Percentiles rank a stretch among this genome's conserved stretches.
Evolutionary conservation across 2,888 invertebrate genomes (phyloP).

Genomic region (Leuctra nigra): DNA sequence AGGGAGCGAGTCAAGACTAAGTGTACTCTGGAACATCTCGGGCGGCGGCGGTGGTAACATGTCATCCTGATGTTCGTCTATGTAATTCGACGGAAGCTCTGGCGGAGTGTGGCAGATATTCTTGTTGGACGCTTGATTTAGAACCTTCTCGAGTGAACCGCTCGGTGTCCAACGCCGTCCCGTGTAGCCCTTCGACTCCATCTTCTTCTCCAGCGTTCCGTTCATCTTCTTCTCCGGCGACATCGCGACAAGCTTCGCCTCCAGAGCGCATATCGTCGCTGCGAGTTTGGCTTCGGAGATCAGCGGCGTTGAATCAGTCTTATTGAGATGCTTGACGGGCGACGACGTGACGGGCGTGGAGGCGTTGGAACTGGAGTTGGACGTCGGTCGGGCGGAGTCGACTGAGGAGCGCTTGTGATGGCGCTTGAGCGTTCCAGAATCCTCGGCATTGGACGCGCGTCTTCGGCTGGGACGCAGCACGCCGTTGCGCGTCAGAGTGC

Average conservation of each 20-base stretch:
- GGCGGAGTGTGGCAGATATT: constrained; percentile 31
- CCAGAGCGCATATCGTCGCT: constrained; percentile 15
- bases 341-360: constrained; percentile 21
- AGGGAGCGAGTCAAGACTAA: constrained; percentile 73
- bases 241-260: constrained; percentile 9
- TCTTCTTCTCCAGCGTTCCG: neutral
- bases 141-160: constrained; percentile 11
- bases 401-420: constrained; percentile 21
- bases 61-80: constrained; percentile 39
- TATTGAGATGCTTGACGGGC: constrained; percentile 9
- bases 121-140: constrained; percentile 21
- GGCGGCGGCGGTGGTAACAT: constrained; percentile 64
- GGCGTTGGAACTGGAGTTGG: constrained; percentile 22
- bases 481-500: constrained; percentile 30
- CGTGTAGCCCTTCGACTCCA: neutral
- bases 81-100: constrained; percentile 36
- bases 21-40: constrained; percentile 67
- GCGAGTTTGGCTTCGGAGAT: constrained; percentile 6
- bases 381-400: constrained; percentile 17
- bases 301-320: constrained; percentile 15
- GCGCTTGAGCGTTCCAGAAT: constrained; percentile 28
- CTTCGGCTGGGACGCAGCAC: constrained; percentile 21
- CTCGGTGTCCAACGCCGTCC: constrained; percentile 10
- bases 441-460: constrained; percentile 18
- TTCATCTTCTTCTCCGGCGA: neutral